phyloP scores from a whole-genome alignment of 2,797 vertebrate genomes.

The Trichosurus vulpecula region DNA sequence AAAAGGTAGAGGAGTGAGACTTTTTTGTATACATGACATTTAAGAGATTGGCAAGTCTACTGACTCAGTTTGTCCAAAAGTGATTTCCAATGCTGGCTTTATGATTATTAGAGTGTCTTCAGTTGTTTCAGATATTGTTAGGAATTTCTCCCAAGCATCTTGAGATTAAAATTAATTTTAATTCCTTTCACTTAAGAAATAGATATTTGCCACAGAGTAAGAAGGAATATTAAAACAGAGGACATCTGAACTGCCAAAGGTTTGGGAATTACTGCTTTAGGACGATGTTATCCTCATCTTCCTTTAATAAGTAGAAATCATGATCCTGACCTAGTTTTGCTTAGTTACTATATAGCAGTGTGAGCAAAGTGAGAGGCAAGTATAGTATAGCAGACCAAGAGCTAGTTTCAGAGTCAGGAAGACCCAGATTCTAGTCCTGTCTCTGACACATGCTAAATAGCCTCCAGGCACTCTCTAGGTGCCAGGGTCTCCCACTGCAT shows the following conservation, averaged over 20 bases:
- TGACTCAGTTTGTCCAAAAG: constrained; percentile 25
- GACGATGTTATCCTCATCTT: neutral
- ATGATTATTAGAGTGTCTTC: neutral
- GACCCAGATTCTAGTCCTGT: neutral
- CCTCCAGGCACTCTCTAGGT: neutral
- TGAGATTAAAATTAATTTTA: constrained; percentile 42
- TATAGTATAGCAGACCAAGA: neutral
- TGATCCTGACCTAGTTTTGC: neutral
- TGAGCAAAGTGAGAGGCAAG: neutral
- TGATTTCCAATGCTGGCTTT: constrained; percentile 22
- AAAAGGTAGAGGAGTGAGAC: neutral
- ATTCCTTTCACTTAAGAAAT: neutral
- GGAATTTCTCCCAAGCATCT: constrained; percentile 40
- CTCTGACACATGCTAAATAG: neutral
- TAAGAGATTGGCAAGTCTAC: constrained; percentile 17
- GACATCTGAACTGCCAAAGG: constrained; percentile 19
- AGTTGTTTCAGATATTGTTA: constrained; percentile 34
- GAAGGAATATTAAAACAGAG: neutral
- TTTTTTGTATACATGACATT: no score
- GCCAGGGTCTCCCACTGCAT: no score
- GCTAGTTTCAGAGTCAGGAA: neutral
- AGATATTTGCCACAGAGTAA: neutral
- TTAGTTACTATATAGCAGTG: neutral
- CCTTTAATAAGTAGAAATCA: neutral
- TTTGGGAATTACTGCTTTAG: constrained; percentile 21